Evolutionary conservation across 2,797 vertebrate species (phyloP).

Genomic region (Bradypus variegatus): DNA sequence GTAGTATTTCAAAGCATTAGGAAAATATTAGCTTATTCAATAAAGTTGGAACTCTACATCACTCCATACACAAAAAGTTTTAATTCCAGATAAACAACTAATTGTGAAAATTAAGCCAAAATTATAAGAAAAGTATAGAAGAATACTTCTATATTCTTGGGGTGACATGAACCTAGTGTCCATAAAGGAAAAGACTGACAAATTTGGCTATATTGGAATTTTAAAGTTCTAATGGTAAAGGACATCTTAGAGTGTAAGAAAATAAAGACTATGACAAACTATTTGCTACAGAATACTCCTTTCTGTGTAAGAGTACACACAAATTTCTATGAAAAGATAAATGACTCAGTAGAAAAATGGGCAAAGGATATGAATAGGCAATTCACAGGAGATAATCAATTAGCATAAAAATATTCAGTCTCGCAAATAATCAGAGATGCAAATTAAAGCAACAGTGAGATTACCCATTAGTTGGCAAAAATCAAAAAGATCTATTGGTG

Average conservation of each 20-base stretch:
- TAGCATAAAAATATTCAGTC: not conserved
- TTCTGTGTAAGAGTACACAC: not conserved
- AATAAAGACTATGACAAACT: not conserved
- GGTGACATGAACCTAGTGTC: not conserved
- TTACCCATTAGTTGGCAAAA: not conserved
- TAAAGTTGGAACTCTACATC: not conserved
- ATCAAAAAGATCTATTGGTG: not conserved
- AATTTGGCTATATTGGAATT: not conserved
- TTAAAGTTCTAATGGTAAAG: not conserved
- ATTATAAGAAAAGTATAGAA: not conserved
- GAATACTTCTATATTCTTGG: not conserved
- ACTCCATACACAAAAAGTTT: not conserved
- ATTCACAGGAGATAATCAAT: not conserved
- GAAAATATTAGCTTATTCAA: not conserved
- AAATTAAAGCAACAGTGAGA: not conserved
- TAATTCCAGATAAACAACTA: not conserved
- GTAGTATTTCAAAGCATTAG: not conserved
- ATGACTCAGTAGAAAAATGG: not conserved
- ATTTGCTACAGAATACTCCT: not conserved
- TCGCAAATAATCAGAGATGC: not conserved
- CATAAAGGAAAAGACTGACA: not conserved
- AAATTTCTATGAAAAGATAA: not conserved
- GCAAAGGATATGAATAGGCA: not conserved
- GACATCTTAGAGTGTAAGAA: not conserved
- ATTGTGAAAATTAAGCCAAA: not conserved